phyloP scores from a whole-genome alignment of 2,113 vertebrate genomes.

The Alosa alosa region DNA sequence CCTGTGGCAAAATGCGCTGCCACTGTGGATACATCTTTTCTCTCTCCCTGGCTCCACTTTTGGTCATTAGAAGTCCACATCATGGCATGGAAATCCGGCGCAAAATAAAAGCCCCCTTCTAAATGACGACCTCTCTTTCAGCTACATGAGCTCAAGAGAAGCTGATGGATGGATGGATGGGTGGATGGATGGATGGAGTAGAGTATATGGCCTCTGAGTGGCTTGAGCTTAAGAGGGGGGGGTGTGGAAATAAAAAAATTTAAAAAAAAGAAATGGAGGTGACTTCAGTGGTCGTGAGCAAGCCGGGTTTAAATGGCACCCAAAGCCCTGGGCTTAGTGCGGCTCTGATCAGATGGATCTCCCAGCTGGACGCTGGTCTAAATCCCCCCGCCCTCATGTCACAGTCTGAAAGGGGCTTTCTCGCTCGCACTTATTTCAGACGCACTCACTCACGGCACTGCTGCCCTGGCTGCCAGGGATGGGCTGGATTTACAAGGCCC shows the following conservation, averaged over 20 bases:
- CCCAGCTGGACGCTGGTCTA: conserved; percentile 12
- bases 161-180: conserved; percentile 5
- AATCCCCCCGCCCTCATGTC: background rate
- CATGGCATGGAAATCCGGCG: background rate
- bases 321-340: conserved; percentile 9
- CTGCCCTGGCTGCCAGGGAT: background rate
- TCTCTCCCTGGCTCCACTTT: background rate
- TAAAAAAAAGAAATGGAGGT: background rate
- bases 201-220: background rate
- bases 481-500: conserved; percentile 1
- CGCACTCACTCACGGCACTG: background rate
- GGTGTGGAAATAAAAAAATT: background rate
- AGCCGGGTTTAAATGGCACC: conserved; percentile 22
- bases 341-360: conserved; percentile 9
- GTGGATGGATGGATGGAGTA: background rate
- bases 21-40: background rate
- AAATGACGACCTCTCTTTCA: background rate
- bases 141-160: background rate
- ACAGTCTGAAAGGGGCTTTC: conserved; percentile 12
- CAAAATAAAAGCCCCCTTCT: background rate
- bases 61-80: background rate
- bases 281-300: background rate
- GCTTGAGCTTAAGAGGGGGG: background rate
- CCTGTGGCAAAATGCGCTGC: background rate
- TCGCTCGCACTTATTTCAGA: background rate